phyloP scores from a whole-genome alignment of 2,797 vertebrate species.

The Nyctibius grandis region DNA sequence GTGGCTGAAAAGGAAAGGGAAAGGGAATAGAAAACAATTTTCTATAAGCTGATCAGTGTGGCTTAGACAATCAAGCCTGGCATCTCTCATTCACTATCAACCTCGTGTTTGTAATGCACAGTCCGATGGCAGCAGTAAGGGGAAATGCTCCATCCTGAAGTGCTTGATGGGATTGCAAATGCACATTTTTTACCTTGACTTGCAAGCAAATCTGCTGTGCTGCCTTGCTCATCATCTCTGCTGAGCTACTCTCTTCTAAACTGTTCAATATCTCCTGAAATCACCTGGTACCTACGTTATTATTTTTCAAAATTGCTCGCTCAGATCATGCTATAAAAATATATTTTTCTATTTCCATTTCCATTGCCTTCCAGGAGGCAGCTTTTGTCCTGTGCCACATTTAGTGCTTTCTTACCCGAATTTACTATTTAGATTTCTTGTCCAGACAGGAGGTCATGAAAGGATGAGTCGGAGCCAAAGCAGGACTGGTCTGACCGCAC shows the following conservation, averaged over 20 bases:
- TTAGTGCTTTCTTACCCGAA: not conserved
- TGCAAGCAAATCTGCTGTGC: not conserved
- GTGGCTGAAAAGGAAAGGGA: not conserved
- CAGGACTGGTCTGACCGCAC: not conserved
- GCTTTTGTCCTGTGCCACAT: not conserved
- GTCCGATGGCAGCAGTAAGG: not conserved
- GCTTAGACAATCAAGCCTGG: not conserved
- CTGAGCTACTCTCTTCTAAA: not conserved
- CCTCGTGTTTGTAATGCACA: not conserved
- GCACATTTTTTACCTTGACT: not conserved
- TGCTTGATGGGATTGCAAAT: not conserved
- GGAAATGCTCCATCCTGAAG: not conserved
- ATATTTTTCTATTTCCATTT: not conserved
- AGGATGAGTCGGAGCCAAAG: not conserved
- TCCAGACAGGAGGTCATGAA: not conserved
- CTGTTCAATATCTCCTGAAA: conserved; percentile 23
- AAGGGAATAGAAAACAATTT: not conserved
- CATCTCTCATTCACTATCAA: not conserved
- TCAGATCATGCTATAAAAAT: not conserved
- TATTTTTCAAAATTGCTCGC: conserved; percentile 10
- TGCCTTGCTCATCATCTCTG: not conserved
- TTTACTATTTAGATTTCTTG: not conserved
- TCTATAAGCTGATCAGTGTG: not conserved
- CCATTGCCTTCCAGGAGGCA: not conserved
- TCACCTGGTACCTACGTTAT: not conserved